These are phyloP conservation scores for Dendrolimus punctatus DNA, from an alignment of 1,140 invertebrate genomes.

Conservation along the genomic window DNA sequence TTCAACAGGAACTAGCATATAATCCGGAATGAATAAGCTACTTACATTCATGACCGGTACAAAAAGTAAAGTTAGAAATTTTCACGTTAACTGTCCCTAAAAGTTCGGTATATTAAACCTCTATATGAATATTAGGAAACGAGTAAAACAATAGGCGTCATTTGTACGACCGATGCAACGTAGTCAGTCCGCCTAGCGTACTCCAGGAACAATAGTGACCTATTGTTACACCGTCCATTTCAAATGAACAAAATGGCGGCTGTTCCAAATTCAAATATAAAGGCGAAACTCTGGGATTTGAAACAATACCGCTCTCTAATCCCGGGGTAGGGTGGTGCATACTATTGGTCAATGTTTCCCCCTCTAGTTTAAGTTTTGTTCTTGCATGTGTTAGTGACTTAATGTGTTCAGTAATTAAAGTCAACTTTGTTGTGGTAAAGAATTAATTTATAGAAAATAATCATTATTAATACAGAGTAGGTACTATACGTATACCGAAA, in stretches of 20 bases:
- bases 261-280: slow-evolving; percentile 54
- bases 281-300: slow-evolving; percentile 39
- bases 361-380: slow-evolving; percentile 25
- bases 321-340: slow-evolving; percentile 61
- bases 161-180: slow-evolving; percentile 40
- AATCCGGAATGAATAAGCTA: too few species aligned
- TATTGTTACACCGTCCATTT: slow-evolving; percentile 68
- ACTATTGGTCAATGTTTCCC: slow-evolving; percentile 62
- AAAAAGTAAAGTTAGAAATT: too few species aligned
- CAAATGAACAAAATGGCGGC: slow-evolving; percentile 69
- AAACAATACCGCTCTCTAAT: slow-evolving; percentile 61
- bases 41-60: too few species aligned
- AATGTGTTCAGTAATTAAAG: too few species aligned
- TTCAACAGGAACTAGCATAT: too few species aligned
- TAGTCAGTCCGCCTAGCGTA: slow-evolving; percentile 36
- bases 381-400: slow-evolving; percentile 13
- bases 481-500: too few species aligned
- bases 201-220: slow-evolving; percentile 49
- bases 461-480: too few species aligned
- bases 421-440: too few species aligned
- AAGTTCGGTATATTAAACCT: too few species aligned
- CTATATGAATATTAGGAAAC: slow-evolving; percentile 27
- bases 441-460: too few species aligned
- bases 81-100: too few species aligned
- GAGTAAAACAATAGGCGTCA: slow-evolving; percentile 54